Conservation (phyloP, 2,797 vertebrate species). For the Alectoris magna region DNA sequence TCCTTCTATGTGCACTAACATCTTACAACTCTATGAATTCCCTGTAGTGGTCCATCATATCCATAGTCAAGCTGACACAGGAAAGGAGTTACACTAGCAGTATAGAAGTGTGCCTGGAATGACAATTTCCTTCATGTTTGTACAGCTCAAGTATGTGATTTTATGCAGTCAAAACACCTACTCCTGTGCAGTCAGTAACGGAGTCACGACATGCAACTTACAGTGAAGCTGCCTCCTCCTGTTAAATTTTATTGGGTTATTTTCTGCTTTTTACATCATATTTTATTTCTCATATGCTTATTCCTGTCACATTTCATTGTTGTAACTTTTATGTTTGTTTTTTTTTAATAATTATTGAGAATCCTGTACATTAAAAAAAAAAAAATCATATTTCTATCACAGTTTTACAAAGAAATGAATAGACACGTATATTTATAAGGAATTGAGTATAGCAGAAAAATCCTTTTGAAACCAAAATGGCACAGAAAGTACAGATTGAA, state of each 20-base stretch:
- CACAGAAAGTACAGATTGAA: neutral
- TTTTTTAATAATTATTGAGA: neutral
- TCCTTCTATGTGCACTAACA: neutral
- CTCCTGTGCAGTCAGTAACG: neutral
- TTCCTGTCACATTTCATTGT: neutral
- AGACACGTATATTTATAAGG: neutral
- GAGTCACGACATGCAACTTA: neutral
- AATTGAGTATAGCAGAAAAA: neutral
- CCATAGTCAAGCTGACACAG: neutral
- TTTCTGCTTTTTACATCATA: neutral
- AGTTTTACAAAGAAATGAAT: neutral
- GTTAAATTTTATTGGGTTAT: neutral
- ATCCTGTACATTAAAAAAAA: neutral
- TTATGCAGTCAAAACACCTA: neutral
- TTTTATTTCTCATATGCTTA: neutral
- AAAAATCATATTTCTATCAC: neutral
- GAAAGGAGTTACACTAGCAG: neutral
- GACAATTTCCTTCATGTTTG: neutral
- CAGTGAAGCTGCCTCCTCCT: neutral
- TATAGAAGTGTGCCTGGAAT: neutral
- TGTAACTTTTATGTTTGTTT: neutral
- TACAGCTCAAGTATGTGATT: neutral
- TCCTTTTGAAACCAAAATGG: neutral
- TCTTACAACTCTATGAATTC: neutral
- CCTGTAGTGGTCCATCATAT: neutral